Evolutionary conservation across 2,888 invertebrate genomes (phyloP).

Genomic region (Encarsia formosa): DNA sequence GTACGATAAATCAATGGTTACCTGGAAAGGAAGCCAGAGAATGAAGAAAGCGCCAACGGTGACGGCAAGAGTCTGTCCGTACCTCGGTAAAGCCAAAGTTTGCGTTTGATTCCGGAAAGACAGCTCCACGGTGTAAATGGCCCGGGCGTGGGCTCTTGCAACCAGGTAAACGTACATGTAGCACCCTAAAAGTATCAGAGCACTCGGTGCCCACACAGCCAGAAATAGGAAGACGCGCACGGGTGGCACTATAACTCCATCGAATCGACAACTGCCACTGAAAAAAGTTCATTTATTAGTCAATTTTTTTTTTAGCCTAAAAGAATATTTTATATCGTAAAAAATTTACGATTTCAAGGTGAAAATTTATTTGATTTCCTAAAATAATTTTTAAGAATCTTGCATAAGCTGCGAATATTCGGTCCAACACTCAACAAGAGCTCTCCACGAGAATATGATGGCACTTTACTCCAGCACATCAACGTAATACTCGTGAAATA

Average conservation of each 20-base stretch:
- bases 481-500: too few species aligned
- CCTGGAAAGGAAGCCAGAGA: conserved; percentile 63
- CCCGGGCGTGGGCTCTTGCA: conserved; percentile 61
- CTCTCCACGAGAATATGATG: too few species aligned
- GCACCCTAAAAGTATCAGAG: conserved; percentile 57
- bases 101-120: conserved; percentile 53
- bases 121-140: conserved; percentile 60
- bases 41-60: conserved; percentile 61
- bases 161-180: conserved; percentile 63
- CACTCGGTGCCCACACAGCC: conserved; percentile 61
- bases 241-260: conserved; percentile 54
- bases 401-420: not conserved
- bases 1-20: too few species aligned
- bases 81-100: conserved; percentile 54
- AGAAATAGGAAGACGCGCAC: conserved; percentile 58
- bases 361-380: too few species aligned
- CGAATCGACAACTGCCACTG: conserved; percentile 54
- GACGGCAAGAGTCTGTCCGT: conserved; percentile 60
- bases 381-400: too few species aligned
- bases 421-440: too few species aligned
- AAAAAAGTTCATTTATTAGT: conserved; percentile 29
- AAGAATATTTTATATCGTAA: too few species aligned
- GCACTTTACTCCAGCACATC: too few species aligned
- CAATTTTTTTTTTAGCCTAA: not conserved
- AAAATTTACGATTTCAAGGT: too few species aligned